Percentiles rank a stretch among this genome's conserved stretches.
Evolutionary conservation across 2,113 vertebrate species (phyloP).

Genomic region (Toxotes chatareus): DNA sequence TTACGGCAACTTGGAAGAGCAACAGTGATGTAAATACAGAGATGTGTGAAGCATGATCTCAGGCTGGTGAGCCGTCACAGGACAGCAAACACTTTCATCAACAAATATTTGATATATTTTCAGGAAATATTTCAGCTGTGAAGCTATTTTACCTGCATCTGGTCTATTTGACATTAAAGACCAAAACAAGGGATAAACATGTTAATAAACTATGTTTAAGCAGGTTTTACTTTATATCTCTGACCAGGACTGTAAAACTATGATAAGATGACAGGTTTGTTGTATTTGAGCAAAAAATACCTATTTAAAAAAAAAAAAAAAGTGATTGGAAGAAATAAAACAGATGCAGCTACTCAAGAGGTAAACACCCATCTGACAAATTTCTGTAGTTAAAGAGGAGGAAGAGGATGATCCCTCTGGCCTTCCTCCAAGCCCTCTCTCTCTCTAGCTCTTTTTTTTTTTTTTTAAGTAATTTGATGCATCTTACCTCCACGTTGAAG

Average conservation of each 20-base stretch:
- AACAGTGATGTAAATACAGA: constrained; percentile 13
- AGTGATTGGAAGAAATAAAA: background rate
- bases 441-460: background rate
- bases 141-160: background rate
- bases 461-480: background rate
- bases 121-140: background rate
- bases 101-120: background rate
- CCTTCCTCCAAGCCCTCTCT: constrained; percentile 19
- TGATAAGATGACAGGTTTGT: background rate
- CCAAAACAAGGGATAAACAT: background rate
- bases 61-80: background rate
- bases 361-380: constrained; percentile 7
- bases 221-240: background rate
- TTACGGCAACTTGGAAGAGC: constrained; percentile 15
- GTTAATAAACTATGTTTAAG: background rate
- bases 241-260: background rate
- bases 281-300: background rate
- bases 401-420: constrained; percentile 28
- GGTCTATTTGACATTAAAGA: background rate
- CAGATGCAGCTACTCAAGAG: constrained; percentile 7
- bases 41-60: constrained; percentile 6
- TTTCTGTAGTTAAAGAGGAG: constrained; percentile 5
- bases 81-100: background rate
- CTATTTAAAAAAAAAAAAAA: background rate
- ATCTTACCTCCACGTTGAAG: constrained; percentile 50